Evolutionary conservation across 2,113 vertebrate genomes (phyloP).

Genomic region (Amia ocellicauda): DNA sequence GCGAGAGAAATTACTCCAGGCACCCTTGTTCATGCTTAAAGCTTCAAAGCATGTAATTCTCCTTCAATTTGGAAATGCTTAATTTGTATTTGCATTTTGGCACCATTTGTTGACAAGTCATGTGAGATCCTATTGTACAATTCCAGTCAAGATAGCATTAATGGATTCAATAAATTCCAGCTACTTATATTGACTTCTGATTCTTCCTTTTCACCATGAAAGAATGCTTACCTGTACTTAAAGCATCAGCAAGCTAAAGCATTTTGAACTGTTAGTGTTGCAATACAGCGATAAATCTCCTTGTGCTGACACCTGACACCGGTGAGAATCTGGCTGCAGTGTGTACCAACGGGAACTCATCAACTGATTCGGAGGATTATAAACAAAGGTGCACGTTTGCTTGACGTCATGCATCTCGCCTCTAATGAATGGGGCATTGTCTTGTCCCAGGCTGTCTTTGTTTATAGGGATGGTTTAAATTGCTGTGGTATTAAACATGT

Average conservation of each 20-base stretch:
- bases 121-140: too few species aligned
- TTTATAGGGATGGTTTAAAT: constrained; percentile 1
- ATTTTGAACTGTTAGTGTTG: constrained; percentile 7
- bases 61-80: too few species aligned
- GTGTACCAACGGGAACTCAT: not conserved
- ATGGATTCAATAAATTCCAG: constrained; percentile 2
- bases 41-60: too few species aligned
- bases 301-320: constrained; percentile 4
- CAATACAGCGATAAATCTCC: not conserved
- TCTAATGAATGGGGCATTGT: constrained; percentile 29
- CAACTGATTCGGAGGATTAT: constrained; percentile 16
- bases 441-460: constrained; percentile 24
- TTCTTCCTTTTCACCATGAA: not conserved
- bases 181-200: not conserved
- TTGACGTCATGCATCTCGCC: not conserved
- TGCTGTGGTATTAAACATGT: constrained; percentile 24
- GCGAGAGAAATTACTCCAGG: too few species aligned
- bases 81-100: too few species aligned
- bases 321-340: constrained; percentile 3
- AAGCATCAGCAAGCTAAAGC: constrained; percentile 2
- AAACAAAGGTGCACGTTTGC: too few species aligned
- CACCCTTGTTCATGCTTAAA: too few species aligned
- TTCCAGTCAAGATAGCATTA: not conserved
- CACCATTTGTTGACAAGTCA: too few species aligned
- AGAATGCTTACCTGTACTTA: not conserved